Conservation (phyloP, 2,797 vertebrate genomes). For the Columba guinea region DNA sequence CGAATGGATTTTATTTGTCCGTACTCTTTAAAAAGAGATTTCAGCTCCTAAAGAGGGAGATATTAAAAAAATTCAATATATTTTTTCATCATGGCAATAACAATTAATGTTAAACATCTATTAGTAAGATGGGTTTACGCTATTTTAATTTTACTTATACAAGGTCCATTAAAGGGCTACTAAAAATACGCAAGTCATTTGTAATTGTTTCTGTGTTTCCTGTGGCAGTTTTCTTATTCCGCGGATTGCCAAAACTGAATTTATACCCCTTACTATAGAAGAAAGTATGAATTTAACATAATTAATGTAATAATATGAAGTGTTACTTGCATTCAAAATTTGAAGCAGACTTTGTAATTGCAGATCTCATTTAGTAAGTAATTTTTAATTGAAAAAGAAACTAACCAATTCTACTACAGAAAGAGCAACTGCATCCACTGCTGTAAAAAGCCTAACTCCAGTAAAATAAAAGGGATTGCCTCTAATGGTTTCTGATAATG, state of each 20-base stretch:
- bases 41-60: constrained; percentile 79
- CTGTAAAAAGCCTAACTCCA: not conserved
- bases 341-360: not conserved
- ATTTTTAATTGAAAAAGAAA: not conserved
- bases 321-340: not conserved
- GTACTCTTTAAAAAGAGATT: constrained; percentile 83
- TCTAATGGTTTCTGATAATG: not conserved
- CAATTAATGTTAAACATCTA: not conserved
- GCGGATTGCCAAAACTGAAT: not conserved
- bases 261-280: fast-evolving
- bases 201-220: not conserved
- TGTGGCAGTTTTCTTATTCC: not conserved
- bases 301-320: not conserved
- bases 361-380: not conserved
- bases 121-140: not conserved
- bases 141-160: not conserved
- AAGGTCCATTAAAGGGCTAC: not conserved
- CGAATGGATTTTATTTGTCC: constrained; percentile 89
- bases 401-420: not conserved
- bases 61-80: not conserved
- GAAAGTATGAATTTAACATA: not conserved
- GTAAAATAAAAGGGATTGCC: not conserved
- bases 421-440: not conserved
- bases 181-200: not conserved
- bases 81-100: not conserved